Evolutionary conservation across 2,797 vertebrate species (phyloP), one percentile per base, ranked within the genome.

Genomic region (Lates japonicus): DNA sequence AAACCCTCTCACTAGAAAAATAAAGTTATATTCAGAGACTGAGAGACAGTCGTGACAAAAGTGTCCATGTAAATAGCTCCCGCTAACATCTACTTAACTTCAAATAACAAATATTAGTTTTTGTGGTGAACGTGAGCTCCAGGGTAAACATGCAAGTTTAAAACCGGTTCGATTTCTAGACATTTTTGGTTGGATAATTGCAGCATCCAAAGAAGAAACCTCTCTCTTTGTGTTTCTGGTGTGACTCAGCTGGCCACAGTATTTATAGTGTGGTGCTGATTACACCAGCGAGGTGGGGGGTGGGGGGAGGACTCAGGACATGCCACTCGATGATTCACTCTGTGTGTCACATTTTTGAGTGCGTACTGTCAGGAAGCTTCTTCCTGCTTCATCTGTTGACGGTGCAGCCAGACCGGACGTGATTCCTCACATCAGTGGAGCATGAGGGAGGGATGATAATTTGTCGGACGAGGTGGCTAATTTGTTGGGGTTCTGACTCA

Each of bases 401-500:
- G 35, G 35, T 9, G 75, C 46, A 19, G 70, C 39, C 70, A 0
- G 70, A 74, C 84, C 85, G 87, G 88, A 91, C 70, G 2, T 65
- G 81, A 89, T 74, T 83, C 82, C 87, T 82, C 76, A 68, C 78
- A 74, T 88, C 82, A 65, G 57, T 22, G 64, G 57, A 84, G 85
- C 42, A 51, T 51, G 82, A 14, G 29, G 29, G 74, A 75, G 82
- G 42, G 77, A 76, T 10, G 71, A 82, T 87, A 61, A 90, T 82
- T 92, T 83, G 77, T 54, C 16, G 76, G 82, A 87, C 78, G 78
- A 68, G 75, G 81, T 76, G 74, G 74, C 79, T 82, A 88, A 92
- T 91, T 90, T 88, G 86, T 89, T 58, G 33, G 14, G 77, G 84
- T 85, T 89, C 76, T 92, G 93, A 95, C 78, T 91, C 91, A 90